These are phyloP conservation scores for Oophaga sylvatica DNA, from an alignment of 2,797 vertebrate species.

Conservation along the genomic window DNA sequence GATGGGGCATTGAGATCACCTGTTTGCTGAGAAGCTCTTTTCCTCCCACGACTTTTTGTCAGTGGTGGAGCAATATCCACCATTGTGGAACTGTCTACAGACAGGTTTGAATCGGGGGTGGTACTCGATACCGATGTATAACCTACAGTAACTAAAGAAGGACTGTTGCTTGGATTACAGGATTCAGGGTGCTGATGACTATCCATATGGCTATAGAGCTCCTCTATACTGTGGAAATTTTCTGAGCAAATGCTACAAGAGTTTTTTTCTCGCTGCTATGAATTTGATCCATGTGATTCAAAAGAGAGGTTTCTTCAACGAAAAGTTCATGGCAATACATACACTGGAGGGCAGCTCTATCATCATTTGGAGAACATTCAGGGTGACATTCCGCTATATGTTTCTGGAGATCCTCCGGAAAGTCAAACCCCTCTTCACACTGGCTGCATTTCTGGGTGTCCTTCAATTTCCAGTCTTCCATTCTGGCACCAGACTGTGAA, in stretches of 20 bases:
- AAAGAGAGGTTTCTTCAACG: constrained; percentile 87
- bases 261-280: constrained; percentile 90
- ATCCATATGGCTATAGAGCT: constrained; percentile 97
- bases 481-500: constrained; percentile 81
- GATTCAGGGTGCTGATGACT: constrained; percentile 96
- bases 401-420: constrained; percentile 95
- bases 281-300: constrained; percentile 93
- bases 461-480: constrained; percentile 94
- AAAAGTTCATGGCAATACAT: constrained; percentile 98
- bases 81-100: constrained; percentile 95
- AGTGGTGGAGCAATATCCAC: constrained; percentile 88
- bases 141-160: constrained; percentile 91
- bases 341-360: constrained; percentile 90
- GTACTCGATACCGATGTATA: constrained; percentile 98
- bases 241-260: constrained; percentile 93
- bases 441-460: constrained; percentile 97
- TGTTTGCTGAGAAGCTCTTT: constrained; percentile 87
- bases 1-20: constrained; percentile 85
- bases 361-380: constrained; percentile 93
- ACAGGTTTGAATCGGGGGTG: constrained; percentile 97
- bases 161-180: constrained; percentile 97
- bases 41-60: constrained; percentile 90
- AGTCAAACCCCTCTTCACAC: constrained; percentile 97
- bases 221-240: constrained; percentile 91
- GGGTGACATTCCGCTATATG: constrained; percentile 98